Base-by-base conservation (phyloP, 2,888 invertebrate species). In the Caenorhabditis panamensis region DNA sequence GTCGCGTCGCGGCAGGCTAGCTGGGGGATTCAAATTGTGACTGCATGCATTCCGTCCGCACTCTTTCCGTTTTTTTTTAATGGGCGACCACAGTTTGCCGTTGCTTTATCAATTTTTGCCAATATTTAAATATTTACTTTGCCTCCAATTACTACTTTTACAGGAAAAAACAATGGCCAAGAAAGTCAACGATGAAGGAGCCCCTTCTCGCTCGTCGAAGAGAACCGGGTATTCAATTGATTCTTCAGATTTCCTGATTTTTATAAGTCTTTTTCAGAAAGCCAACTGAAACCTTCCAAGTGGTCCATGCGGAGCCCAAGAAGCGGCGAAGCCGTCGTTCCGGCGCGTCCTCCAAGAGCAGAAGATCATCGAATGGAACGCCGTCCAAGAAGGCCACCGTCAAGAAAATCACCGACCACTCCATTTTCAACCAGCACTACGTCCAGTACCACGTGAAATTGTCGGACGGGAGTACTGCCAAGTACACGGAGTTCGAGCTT, bases 401-500 rank as follows among this genome's bases (percentile, higher is more conserved):
- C 24, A 53, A 56, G 13, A 68, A 71, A 26, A 68, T 79, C 13
- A 2, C 68, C 11, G 72, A 63, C 16, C 72, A 79, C 36, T 8
- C 26, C 8, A 13, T 79, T 0, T 79, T 44, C 51, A 49, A 67
- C 36, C 47, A 37, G 9, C 31, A 68, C 49, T 79, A 79, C 8
- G 72, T 79, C 0, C 68, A 79, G 26, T 79, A 79, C 20, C 37
- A 36, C 6, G 72, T 72, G 0, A 54, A 37, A 4, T 47, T 63
- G 20, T 16, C 18, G 0, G 37, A 66, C 22, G 73, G 73, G 1
- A 51, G 18, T 22, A 51, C 37, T 8, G 56, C 22, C 16, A 73
- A 62, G 58, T 26, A 58, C 1, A 67, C 72, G 1, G 79, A 79
- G 0, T 79, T 18, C 36, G 79, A 79, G 8, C 41, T 79, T 22